Conservation (phyloP, 2,113 vertebrate species). For the Indicator indicator region DNA sequence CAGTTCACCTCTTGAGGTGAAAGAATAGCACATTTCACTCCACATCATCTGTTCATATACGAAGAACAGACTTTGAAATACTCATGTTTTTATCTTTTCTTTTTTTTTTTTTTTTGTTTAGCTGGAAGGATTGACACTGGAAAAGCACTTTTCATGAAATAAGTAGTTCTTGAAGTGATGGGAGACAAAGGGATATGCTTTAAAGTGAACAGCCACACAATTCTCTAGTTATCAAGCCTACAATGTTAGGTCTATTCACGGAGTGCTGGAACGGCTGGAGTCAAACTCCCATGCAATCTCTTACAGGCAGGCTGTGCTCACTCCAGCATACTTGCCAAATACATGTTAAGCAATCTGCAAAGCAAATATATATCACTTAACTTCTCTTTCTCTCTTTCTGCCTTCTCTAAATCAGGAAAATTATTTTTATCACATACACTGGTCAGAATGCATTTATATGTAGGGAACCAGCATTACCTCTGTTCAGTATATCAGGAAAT, state of each 20-base stretch:
- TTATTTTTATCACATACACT: neutral
- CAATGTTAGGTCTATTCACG: slow-evolving; percentile 12
- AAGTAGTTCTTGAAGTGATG: slow-evolving; percentile 54
- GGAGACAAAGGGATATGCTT: slow-evolving; percentile 49
- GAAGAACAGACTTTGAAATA: slow-evolving; percentile 61
- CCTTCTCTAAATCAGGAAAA: neutral
- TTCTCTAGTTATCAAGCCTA: slow-evolving; percentile 27
- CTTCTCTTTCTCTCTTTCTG: neutral
- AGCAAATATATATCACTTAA: neutral
- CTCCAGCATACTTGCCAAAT: neutral
- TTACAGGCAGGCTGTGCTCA: slow-evolving; percentile 12
- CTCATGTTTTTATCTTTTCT: slow-evolving; percentile 34
- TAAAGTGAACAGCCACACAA: slow-evolving; percentile 55
- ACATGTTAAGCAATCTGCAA: neutral
- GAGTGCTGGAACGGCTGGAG: slow-evolving; percentile 31
- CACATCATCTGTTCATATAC: slow-evolving; percentile 40
- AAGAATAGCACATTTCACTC: slow-evolving; percentile 53
- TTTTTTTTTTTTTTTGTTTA: slow-evolving; percentile 43
- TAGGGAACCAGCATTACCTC: neutral
- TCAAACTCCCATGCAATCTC: slow-evolving; percentile 63
- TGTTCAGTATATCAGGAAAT: neutral
- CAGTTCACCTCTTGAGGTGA: slow-evolving; percentile 53
- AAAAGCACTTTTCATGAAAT: slow-evolving; percentile 61
- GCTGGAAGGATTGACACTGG: slow-evolving; percentile 44
- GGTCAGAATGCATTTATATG: neutral